Percentiles rank a stretch among this genome's conserved stretches.
phyloP scores from a whole-genome alignment of 2,888 invertebrate genomes.

The Hoplodrina ambigua region DNA sequence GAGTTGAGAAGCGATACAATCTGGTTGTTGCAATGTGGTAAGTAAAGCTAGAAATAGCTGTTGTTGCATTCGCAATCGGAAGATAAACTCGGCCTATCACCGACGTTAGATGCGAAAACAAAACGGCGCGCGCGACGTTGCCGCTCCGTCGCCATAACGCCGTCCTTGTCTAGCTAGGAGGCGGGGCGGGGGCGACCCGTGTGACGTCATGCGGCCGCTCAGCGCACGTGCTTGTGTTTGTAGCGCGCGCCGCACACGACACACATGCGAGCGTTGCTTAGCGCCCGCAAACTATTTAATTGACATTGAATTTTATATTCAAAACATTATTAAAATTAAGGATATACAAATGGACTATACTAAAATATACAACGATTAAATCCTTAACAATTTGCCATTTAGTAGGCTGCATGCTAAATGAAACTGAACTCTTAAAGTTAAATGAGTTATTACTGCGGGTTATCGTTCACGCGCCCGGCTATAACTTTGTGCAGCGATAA shows the following conservation, averaged over 20 bases:
- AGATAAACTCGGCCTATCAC: constrained; percentile 88
- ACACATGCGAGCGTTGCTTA: constrained; percentile 80
- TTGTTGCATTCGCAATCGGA: constrained; percentile 87
- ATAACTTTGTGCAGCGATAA: constrained; percentile 35
- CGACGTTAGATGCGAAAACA: constrained; percentile 85
- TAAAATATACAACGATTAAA: constrained; percentile 16
- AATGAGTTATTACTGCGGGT: constrained; percentile 52
- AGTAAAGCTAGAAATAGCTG: constrained; percentile 82
- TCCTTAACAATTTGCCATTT: constrained; percentile 6
- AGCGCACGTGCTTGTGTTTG: constrained; percentile 89
- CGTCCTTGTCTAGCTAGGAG: constrained; percentile 77
- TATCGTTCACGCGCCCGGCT: constrained; percentile 60
- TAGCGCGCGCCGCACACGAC: constrained; percentile 81
- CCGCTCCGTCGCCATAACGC: constrained; percentile 72
- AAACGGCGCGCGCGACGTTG: constrained; percentile 85
- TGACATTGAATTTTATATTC: constrained; percentile 76
- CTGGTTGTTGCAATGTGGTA: constrained; percentile 75
- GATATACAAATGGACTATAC: constrained; percentile 2
- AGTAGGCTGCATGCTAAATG: constrained; percentile 1
- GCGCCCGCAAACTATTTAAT: constrained; percentile 74
- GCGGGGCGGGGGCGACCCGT: constrained; percentile 82
- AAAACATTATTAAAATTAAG: constrained; percentile 54
- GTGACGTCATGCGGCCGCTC: constrained; percentile 84
- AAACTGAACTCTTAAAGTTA: constrained; percentile 40
- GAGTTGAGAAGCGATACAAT: constrained; percentile 75